A percentile compares a stretch with the other conserved stretches of the same genome.
Evolutionary conservation across 2,888 invertebrate species (phyloP).

Genomic region (Dichetophora obliterata): DNA sequence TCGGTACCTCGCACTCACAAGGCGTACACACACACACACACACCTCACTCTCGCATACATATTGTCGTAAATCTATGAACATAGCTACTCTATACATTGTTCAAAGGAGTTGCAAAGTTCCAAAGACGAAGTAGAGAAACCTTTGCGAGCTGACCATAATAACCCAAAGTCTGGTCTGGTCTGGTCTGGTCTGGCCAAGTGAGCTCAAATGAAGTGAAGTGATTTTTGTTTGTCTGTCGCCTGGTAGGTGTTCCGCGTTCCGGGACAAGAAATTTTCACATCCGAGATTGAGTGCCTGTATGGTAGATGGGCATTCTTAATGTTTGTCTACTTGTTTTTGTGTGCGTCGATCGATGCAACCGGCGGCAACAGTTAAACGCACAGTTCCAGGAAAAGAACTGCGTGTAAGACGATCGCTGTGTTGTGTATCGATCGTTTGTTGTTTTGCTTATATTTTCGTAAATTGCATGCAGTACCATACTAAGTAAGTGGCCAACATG

Average conservation of each 20-base stretch:
- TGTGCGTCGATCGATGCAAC: constrained; percentile 8
- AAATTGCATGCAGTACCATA: constrained; percentile 27
- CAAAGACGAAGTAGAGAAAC: neutral
- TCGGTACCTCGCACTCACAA: neutral
- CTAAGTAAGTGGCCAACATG: too few species aligned
- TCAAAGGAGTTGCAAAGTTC: neutral
- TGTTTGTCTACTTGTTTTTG: neutral
- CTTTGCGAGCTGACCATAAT: neutral
- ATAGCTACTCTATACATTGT: neutral
- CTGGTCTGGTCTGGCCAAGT: neutral
- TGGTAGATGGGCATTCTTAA: neutral
- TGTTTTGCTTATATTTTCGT: constrained; percentile 31
- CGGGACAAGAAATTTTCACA: constrained; percentile 31
- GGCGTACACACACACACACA: neutral
- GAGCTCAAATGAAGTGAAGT: constrained; percentile 8
- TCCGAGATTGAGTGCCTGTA: constrained; percentile 17
- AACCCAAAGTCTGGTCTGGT: neutral
- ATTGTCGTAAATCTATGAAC: neutral
- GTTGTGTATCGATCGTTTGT: constrained; percentile 7
- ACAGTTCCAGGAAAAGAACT: constrained; percentile 34
- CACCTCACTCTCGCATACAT: neutral
- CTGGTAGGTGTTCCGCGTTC: constrained; percentile 35
- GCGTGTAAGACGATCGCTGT: constrained; percentile 36
- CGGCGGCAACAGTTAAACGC: constrained; percentile 39
- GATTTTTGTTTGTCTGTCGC: constrained; percentile 25